phyloP scores from a whole-genome alignment of 2,888 invertebrate species.

The Labia minor region DNA sequence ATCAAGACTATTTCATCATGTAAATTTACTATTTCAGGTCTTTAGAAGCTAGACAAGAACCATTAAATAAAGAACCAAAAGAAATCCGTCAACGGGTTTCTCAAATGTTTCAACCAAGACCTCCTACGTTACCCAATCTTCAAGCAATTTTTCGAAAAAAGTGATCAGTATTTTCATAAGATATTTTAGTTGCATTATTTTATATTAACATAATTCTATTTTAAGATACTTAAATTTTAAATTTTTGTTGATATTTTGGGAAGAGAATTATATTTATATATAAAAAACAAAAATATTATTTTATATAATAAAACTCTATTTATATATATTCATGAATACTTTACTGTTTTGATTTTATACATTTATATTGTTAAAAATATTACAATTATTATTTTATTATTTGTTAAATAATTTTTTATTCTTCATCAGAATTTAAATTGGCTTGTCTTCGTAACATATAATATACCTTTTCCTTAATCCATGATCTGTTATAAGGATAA shows the following conservation, averaged over 20 bases:
- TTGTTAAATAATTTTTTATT: not conserved
- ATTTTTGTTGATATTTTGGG: not conserved
- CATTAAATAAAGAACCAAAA: not conserved
- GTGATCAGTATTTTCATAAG: constrained; percentile 27
- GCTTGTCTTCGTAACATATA: not conserved
- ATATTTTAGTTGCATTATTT: not conserved
- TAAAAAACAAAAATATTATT: not conserved
- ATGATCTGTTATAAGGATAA: not conserved
- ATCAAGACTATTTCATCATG: too few species aligned
- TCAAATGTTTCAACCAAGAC: constrained; percentile 29
- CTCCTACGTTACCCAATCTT: constrained; percentile 35
- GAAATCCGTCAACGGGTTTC: not conserved
- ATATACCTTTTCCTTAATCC: not conserved
- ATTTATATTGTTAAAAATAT: constrained; percentile 9
- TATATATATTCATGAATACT: not conserved
- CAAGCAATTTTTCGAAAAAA: constrained; percentile 41
- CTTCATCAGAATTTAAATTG: not conserved
- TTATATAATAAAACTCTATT: not conserved
- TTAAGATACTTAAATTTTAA: not conserved
- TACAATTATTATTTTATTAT: not conserved
- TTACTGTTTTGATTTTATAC: not conserved
- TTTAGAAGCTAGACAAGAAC: not conserved
- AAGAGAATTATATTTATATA: constrained; percentile 13
- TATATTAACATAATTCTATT: not conserved
- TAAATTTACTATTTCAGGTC: too few species aligned